phyloP scores from a whole-genome alignment of 2,888 invertebrate genomes.

The Agrochola lychnidis region DNA sequence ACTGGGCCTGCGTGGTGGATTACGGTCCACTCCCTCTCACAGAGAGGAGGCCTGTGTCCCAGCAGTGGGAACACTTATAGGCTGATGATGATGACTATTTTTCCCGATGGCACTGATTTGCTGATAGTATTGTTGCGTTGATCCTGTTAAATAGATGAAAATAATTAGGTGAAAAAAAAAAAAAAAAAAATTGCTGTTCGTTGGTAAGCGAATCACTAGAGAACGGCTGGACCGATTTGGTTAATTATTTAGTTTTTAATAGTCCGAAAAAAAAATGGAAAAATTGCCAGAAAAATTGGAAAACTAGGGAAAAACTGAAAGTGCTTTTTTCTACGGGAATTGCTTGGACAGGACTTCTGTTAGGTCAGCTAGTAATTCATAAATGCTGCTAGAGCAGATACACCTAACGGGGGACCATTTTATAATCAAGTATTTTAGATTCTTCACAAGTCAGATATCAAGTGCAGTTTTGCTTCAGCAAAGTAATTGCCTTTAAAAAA shows the following conservation, averaged over 20 bases:
- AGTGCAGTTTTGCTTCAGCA: neutral
- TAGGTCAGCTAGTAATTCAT: neutral
- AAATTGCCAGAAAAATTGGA: neutral
- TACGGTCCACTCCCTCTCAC: no score
- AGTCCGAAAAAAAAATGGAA: neutral
- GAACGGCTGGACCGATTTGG: neutral
- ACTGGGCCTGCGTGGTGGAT: no score
- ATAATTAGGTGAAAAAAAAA: no score
- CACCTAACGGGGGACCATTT: neutral
- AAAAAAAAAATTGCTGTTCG: no score
- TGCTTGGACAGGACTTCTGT: neutral
- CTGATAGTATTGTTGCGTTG: neutral
- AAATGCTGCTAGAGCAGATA: no score
- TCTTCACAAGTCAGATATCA: no score
- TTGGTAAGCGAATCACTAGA: neutral
- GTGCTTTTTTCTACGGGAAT: neutral
- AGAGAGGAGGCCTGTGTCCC: no score
- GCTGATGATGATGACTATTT: no score
- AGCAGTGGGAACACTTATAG: no score
- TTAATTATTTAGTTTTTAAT: neutral
- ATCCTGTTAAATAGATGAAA: neutral
- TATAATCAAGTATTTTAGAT: neutral
- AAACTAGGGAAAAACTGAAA: neutral
- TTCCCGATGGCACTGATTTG: neutral
- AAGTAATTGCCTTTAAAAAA: neutral